Evolutionary conservation across 2,888 invertebrate genomes (phyloP), one percentile per base, ranked within the genome.

Genomic region (Plagodis dolabraria): DNA sequence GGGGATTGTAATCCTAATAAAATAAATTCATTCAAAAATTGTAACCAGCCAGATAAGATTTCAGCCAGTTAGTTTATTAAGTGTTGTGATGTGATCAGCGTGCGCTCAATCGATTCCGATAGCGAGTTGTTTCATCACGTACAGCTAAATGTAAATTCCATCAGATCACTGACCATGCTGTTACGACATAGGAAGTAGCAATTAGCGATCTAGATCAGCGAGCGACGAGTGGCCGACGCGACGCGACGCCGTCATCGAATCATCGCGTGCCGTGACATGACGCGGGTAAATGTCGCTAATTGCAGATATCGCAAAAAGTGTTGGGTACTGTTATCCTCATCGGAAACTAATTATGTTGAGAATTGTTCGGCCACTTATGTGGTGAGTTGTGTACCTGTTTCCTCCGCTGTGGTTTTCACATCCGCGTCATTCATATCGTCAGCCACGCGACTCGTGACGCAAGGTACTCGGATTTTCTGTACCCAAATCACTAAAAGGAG

Each of bases 81-180:
- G 22, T 22, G 4, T 22, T 22, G 22, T 22, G 22, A 38, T 38
- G 38, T 38, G 7, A 38, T 8, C 9, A 38, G 9, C 7, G 12
- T 43, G 8, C 40, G 10, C 10, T 12, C 43, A 10, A 50, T 53
- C 36, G 42, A 50, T 34, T 48, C n/a, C 6, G 40, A 56, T 46
- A 10, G 43, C 43, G 35, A 56, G 56, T 46, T 53, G 52, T 47
- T 34, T 53, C 52, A 53, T 52, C 56, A 52, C 35, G 35, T 53
- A 57, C 49, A 46, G 47, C 61, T 56, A 57, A 62, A 65, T 51
- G 51, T 44, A n/a, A 56, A 63, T 60, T 59, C 60, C 56, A 36
- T 9, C 47, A 61, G 65, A 62, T 65, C 61, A 62, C 53, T 57
- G 63, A 61, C 56, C 64, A 54, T 53, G 48, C 46, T 54, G 63